A percentile compares a stretch with the other conserved stretches of the same genome.
Conservation (phyloP, 2,888 invertebrate species). For the Morpho achilles region DNA sequence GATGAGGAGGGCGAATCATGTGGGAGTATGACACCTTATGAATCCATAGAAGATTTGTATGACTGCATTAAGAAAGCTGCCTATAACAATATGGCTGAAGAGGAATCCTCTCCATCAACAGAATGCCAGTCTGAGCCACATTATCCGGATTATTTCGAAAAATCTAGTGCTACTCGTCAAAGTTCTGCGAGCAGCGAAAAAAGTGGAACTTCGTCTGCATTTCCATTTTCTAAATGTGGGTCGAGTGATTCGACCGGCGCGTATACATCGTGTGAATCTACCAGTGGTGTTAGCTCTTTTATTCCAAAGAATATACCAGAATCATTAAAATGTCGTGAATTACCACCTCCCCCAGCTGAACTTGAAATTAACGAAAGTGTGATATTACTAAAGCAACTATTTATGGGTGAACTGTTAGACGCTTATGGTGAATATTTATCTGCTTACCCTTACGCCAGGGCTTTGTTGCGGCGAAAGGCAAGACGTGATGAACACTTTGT, state of each 20-base stretch:
- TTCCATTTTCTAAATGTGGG: conserved; percentile 74
- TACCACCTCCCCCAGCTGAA: conserved; percentile 58
- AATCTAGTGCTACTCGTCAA: conserved; percentile 61
- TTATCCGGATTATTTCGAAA: conserved; percentile 65
- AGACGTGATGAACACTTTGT: conserved; percentile 83
- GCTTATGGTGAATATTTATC: conserved; percentile 83
- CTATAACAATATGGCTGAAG: conserved; percentile 56
- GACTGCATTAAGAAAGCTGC: conserved; percentile 73
- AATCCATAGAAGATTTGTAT: conserved; percentile 73
- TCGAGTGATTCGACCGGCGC: conserved; percentile 69
- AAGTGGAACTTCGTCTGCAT: conserved; percentile 70
- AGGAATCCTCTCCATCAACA: conserved; percentile 66
- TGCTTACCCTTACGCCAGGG: conserved; percentile 79
- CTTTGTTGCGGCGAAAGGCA: conserved; percentile 80
- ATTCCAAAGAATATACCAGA: conserved; percentile 58
- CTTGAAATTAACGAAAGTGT: conserved; percentile 59
- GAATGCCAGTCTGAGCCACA: conserved; percentile 68
- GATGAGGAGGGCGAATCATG: conserved; percentile 63
- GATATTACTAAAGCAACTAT: conserved; percentile 77
- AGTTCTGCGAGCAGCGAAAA: conserved; percentile 71
- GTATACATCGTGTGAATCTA: conserved; percentile 70
- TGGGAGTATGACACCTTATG: conserved; percentile 71
- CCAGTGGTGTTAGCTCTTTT: conserved; percentile 66
- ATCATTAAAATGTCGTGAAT: conserved; percentile 57
- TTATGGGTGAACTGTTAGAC: conserved; percentile 82